Percentiles rank a stretch among this genome's conserved stretches.
phyloP scores from a whole-genome alignment of 2,888 invertebrate species.

The Meteorus cinctellus region DNA sequence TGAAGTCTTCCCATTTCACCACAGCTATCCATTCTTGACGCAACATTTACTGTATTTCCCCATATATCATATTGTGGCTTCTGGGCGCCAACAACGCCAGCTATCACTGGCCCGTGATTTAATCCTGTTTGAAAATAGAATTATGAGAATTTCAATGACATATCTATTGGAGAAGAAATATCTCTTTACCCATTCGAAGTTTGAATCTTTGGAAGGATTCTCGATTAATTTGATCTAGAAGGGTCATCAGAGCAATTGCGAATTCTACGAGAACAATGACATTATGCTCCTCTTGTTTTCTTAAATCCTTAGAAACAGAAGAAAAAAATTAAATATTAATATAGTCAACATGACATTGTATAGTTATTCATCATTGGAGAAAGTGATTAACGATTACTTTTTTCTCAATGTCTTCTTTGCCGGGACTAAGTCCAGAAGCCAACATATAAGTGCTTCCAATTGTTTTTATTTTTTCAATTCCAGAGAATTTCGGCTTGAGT shows the following conservation, averaged over 20 bases:
- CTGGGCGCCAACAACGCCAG: conserved; percentile 97
- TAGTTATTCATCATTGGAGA: background rate
- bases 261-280: conserved; percentile 95
- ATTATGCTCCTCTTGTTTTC: conserved; percentile 88
- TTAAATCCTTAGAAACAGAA: conserved; percentile 77
- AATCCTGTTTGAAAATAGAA: conserved; percentile 77
- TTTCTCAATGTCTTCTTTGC: conserved; percentile 84
- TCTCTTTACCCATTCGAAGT: conserved; percentile 87
- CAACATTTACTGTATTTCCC: conserved; percentile 99
- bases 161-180: conserved; percentile 22
- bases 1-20: conserved; percentile 92
- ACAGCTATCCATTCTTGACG: conserved; percentile 97
- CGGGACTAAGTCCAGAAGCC: conserved; percentile 93
- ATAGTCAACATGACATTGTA: background rate
- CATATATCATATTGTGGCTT: conserved; percentile 99
- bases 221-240: conserved; percentile 94
- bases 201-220: conserved; percentile 98
- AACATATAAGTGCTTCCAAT: conserved; percentile 99
- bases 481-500: conserved; percentile 94
- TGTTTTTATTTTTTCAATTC: conserved; percentile 98
- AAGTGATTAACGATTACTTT: conserved; percentile 74
- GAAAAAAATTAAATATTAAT: conserved; percentile 36
- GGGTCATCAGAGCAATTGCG: conserved; percentile 92
- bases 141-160: background rate
- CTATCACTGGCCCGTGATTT: conserved; percentile 93